Conservation (phyloP, 2,797 vertebrate genomes). For the Uromys caudimaculatus region DNA sequence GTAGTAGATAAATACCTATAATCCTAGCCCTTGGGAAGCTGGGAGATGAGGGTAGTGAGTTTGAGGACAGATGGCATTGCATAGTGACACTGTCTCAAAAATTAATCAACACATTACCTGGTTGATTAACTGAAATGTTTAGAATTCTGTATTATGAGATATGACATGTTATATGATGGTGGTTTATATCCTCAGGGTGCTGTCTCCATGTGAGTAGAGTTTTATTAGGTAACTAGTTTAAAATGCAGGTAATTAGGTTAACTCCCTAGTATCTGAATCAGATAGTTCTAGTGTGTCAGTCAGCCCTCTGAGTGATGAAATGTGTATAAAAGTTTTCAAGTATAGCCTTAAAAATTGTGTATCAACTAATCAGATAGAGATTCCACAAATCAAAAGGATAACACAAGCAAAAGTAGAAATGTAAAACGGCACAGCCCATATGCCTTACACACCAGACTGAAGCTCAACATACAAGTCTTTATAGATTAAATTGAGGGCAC, state of each 20-base stretch:
- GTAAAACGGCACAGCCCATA: conserved; percentile 5
- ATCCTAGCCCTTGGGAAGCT: too few relatives aligned
- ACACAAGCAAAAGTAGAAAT: conserved; percentile 30
- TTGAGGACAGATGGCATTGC: not conserved
- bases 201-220: not conserved
- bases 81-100: not conserved
- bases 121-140: not conserved
- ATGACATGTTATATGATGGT: conserved; percentile 10
- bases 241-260: not conserved
- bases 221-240: not conserved
- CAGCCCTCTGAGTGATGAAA: not conserved
- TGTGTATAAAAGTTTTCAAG: not conserved
- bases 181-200: not conserved
- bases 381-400: conserved; percentile 64
- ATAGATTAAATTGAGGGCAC: not conserved
- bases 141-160: conserved; percentile 27
- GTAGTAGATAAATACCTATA: too few relatives aligned
- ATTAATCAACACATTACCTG: too few relatives aligned
- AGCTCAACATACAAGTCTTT: not conserved
- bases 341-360: conserved; percentile 24
- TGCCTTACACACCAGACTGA: not conserved
- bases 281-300: too few relatives aligned
- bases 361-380: conserved; percentile 45
- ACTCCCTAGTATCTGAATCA: not conserved
- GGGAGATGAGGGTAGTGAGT: not conserved